Conservation (phyloP, 2,797 vertebrate genomes). For the Enteromius fasciolatus region DNA sequence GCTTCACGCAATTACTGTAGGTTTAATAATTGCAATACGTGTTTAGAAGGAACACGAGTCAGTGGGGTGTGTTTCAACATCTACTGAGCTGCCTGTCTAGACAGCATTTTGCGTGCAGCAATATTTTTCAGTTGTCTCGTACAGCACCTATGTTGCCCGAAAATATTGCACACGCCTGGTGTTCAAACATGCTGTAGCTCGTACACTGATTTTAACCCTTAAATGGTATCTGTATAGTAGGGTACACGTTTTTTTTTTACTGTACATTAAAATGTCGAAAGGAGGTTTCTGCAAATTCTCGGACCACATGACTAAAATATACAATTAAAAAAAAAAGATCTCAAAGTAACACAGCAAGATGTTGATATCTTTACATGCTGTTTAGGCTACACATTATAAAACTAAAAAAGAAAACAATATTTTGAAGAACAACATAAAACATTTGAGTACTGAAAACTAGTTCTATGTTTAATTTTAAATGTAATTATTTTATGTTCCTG, state of each 20-base stretch:
- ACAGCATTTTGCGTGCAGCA: conserved; percentile 7
- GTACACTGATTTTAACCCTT: neutral
- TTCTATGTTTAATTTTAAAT: neutral
- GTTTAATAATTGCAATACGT: neutral
- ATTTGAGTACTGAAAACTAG: neutral
- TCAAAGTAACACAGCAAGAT: neutral
- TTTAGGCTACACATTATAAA: neutral
- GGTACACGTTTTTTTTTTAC: neutral
- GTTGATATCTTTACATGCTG: neutral
- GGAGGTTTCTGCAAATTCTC: neutral
- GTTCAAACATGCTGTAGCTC: neutral
- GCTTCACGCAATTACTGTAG: too few relatives aligned
- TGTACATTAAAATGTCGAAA: neutral
- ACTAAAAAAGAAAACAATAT: neutral
- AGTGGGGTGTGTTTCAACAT: conserved; percentile 1
- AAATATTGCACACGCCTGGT: conserved; percentile 15
- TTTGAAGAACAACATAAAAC: neutral
- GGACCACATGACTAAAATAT: neutral
- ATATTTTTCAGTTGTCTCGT: neutral
- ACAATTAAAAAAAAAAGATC: too few relatives aligned
- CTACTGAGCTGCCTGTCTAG: conserved; percentile 12
- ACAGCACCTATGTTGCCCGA: neutral
- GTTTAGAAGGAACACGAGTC: conserved; percentile 3
- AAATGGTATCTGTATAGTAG: neutral
- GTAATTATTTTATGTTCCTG: neutral